Evolutionary conservation across 92 coral and sea anemone genomes (phyloP), one percentile per base, ranked within the genome.

Genomic region (Meandrina meandrites): DNA sequence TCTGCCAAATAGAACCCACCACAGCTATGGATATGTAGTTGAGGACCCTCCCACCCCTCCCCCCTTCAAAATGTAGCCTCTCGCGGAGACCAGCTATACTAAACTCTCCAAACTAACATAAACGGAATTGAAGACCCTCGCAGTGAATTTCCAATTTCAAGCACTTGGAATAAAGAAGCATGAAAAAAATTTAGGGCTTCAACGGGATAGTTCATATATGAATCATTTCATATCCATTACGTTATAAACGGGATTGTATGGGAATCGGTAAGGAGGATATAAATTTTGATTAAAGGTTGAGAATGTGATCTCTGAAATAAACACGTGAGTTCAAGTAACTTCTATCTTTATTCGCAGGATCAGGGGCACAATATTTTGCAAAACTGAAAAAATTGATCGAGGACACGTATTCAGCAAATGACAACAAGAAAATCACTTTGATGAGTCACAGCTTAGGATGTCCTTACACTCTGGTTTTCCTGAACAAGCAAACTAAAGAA

Each of bases 391-490:
- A 47, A 21, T 82, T 94, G n/a, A 78, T 94, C 79, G 96, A 94
- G 88, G 92, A 94, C 50, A 92, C 98, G 2, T 94, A 90, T 86
- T 75, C 88, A 45, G 73, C 78, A 31, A 94, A 92, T 86, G 88
- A 60, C 45, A 89, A 94, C 88, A 92, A 92, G 79, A 84, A 56
- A 76, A 90, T 94, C 28, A 86, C 95, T 40, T 81, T 94, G 79
- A 73, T 94, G 84, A 87, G 92, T 30, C 98, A 94, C 92, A 94
- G 98, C 34, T 78, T 94, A 58, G 98, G 98, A 36, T 94, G 98
- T 76, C 95, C 95, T 1, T 93, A 92, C 87, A 83, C 85, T 14
- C 68, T 92, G 86, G 94, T 89, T 32, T 94, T 94, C 90, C 86
- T 94, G 47, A 94, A 94, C 48, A 85, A 92, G 60, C 98, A 92